phyloP scores from a whole-genome alignment of 2,888 invertebrate species.

The Vanessa cardui region DNA sequence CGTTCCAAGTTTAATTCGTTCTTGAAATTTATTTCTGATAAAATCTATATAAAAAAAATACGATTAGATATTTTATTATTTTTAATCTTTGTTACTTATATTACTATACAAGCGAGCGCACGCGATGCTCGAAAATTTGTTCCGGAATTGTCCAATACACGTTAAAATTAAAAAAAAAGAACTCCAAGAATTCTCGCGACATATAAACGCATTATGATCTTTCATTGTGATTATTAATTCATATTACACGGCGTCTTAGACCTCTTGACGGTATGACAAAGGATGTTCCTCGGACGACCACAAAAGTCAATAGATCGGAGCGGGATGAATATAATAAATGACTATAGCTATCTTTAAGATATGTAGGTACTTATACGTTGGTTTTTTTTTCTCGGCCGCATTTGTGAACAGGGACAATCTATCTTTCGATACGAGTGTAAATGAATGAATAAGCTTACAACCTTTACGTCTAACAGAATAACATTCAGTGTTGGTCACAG shows the following conservation, averaged over 20 bases:
- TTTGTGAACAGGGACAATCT: constrained; percentile 76
- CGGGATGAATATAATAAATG: constrained; percentile 79
- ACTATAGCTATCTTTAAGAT: constrained; percentile 68
- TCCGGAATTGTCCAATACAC: constrained; percentile 63
- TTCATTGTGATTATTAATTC: constrained; percentile 82
- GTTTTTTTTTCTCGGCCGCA: constrained; percentile 67
- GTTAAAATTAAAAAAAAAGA: constrained; percentile 54
- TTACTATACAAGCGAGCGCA: constrained; percentile 56
- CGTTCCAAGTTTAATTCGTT: no score
- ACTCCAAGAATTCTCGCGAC: constrained; percentile 64
- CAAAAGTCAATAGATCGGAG: constrained; percentile 78
- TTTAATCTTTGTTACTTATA: constrained; percentile 40
- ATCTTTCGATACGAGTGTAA: constrained; percentile 72
- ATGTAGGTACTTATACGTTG: constrained; percentile 56
- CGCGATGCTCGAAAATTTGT: constrained; percentile 76
- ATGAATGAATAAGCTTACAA: constrained; percentile 75
- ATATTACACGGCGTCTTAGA: constrained; percentile 81
- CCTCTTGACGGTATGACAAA: constrained; percentile 75
- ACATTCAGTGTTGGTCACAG: constrained; percentile 19
- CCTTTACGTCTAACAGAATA: constrained; percentile 50
- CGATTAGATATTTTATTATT: neutral
- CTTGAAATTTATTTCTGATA: no score
- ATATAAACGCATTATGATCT: constrained; percentile 77
- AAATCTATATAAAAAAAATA: neutral
- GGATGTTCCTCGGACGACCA: constrained; percentile 68